Base-by-base conservation (phyloP, 2,113 vertebrate genomes). In the Bujurquina vittata region DNA sequence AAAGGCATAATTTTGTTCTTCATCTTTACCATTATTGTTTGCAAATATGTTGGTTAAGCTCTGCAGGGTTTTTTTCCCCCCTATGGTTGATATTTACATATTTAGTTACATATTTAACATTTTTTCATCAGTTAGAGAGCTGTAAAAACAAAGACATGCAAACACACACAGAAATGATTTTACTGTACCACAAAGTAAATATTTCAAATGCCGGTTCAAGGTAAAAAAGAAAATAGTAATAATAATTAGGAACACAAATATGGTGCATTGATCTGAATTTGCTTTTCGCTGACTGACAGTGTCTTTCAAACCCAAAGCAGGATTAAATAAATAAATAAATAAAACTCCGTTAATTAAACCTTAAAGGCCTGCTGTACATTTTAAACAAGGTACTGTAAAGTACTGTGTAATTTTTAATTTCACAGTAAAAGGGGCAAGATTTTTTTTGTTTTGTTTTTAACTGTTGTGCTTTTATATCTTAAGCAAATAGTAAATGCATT, bases 1-100 rank as follows among this genome's bases (percentile, higher is more conserved):
- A 86, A 90, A 89, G 62, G 31, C 23, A 43, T 79, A 80, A 55
- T 77, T 84, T 84, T 83, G 83, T 78, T 86, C 81, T 88, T 83
- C 79, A 84, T 91, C 69, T 88, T 87, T 63, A 65, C 35, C 14
- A 35, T 74, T 75, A 33, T 74, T 88, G 82, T 87, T 86, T 80
- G 22, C 77, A 80, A 79, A 81, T 69, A 54, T 80, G 40, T 58
- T 31, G 11, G 11, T 83, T 62, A 80, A n/a, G 62, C 52, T 61
- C 33, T 4, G 22, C 20, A 69, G 59, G 43, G 3, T 31, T 65
- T 11, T 54, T 82, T 69, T 72, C 12, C 43, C 75, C 63, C 58
- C 81, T 52, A 75, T 90, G 78, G 46, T 29, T 67, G n/a, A 56
- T 67, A 59, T 84, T 77, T 81, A 49, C 54, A 86, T 17, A 60